Conservation (phyloP, 2,888 invertebrate species). For the Lithophane socia region DNA sequence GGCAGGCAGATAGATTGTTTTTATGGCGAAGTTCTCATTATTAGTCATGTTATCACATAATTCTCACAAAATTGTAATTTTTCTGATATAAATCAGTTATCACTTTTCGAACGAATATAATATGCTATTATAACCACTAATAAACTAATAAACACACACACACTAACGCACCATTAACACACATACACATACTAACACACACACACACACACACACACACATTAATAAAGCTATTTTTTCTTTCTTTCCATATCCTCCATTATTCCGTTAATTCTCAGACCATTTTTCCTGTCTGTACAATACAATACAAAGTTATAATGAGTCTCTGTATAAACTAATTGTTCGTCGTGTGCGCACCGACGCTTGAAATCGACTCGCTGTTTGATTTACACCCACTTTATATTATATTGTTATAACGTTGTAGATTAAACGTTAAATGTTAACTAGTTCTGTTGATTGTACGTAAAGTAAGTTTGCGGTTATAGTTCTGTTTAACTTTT, state of each 20-base stretch:
- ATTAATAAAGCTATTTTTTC: too few species aligned
- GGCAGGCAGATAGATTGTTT: too few species aligned
- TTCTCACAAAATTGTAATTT: neutral
- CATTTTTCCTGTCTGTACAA: constrained; percentile 60
- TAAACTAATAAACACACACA: too few species aligned
- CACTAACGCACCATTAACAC: too few species aligned
- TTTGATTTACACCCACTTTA: constrained; percentile 78
- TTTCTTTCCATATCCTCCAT: neutral
- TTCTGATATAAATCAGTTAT: neutral
- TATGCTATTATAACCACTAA: neutral
- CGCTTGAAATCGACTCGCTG: constrained; percentile 78
- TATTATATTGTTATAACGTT: constrained; percentile 53
- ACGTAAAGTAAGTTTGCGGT: constrained; percentile 35
- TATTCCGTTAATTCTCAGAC: neutral
- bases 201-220: too few species aligned
- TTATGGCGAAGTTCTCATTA: neutral
- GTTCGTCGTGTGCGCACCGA: constrained; percentile 67
- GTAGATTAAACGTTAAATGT: constrained; percentile 34
- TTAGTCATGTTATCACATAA: neutral
- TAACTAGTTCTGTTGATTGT: constrained; percentile 48
- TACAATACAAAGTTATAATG: constrained; percentile 78
- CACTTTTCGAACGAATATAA: neutral
- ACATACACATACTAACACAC: too few species aligned
- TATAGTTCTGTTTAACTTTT: constrained; percentile 1
- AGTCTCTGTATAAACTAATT: constrained; percentile 81